phyloP scores from a whole-genome alignment of 2,888 invertebrate species.

The Macropis europaea region DNA sequence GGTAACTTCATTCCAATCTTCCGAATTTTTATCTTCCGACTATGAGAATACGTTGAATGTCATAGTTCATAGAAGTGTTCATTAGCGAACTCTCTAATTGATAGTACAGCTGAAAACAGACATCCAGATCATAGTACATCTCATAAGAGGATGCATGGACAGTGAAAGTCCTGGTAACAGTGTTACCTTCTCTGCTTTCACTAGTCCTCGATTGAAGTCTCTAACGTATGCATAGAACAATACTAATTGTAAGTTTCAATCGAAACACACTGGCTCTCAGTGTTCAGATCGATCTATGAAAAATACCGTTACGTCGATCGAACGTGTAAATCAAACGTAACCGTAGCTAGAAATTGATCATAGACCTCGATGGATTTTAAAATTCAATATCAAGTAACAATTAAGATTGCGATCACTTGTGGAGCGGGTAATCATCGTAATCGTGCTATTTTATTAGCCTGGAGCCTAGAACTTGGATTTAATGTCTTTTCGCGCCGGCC shows the following conservation, averaged over 20 bases:
- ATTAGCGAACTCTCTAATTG: not conserved
- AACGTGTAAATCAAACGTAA: not conserved
- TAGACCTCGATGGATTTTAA: not conserved
- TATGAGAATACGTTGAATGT: not conserved
- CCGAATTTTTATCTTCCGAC: too few species aligned
- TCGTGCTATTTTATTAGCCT: not conserved
- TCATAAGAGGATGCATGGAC: conserved; percentile 27
- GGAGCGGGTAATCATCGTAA: not conserved
- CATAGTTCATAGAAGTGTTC: too few species aligned
- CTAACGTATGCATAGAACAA: not conserved
- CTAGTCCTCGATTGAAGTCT: conserved; percentile 9
- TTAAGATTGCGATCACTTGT: conserved; percentile 2
- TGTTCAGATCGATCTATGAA: not conserved
- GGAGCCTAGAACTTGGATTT: not conserved
- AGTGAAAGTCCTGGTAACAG: conserved; percentile 50
- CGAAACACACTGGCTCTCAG: not conserved
- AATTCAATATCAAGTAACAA: not conserved
- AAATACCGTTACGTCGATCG: not conserved
- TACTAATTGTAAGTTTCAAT: not conserved
- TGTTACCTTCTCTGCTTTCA: not conserved
- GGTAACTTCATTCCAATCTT: not conserved
- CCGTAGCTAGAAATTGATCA: not conserved
- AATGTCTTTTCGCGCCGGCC: too few species aligned
- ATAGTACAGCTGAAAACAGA: not conserved
- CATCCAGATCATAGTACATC: conserved; percentile 1